These are phyloP conservation scores for Bombus impatiens DNA, from an alignment of 1,140 invertebrate species.

Conservation along the genomic window DNA sequence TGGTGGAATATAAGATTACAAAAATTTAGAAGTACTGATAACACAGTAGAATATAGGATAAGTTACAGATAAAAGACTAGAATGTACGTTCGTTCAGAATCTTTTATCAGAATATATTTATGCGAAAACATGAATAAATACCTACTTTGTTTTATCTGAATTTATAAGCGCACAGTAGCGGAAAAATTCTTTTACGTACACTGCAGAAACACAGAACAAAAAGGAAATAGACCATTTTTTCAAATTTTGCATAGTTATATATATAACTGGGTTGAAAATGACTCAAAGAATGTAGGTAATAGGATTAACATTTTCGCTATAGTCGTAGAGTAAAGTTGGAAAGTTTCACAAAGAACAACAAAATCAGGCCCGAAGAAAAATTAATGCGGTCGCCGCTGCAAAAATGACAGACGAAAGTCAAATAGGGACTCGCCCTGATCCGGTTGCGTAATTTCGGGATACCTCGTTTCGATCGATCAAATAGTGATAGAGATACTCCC, in stretches of 20 bases:
- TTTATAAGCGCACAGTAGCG: neutral
- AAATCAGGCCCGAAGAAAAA: slow-evolving; percentile 2
- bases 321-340: too few relatives aligned
- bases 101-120: neutral
- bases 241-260: neutral
- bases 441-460: slow-evolving; percentile 13
- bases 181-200: neutral
- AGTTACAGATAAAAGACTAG: too few relatives aligned
- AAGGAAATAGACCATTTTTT: neutral
- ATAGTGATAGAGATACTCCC: slow-evolving; percentile 48
- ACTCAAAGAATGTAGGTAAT: too few relatives aligned
- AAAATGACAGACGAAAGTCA: neutral
- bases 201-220: too few relatives aligned
- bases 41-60: too few relatives aligned
- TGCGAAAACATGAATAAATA: neutral
- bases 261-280: too few relatives aligned
- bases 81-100: too few relatives aligned
- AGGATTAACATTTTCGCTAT: too few relatives aligned
- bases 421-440: neutral
- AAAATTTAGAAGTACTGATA: too few relatives aligned
- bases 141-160: neutral
- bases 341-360: neutral
- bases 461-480: slow-evolving; percentile 45
- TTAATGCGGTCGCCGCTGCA: neutral
- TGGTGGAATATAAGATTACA: neutral